Percentiles rank a stretch among this genome's conserved stretches.
Evolutionary conservation across 2,888 invertebrate species (phyloP).

Genomic region (Pristionchus arcanus): DNA sequence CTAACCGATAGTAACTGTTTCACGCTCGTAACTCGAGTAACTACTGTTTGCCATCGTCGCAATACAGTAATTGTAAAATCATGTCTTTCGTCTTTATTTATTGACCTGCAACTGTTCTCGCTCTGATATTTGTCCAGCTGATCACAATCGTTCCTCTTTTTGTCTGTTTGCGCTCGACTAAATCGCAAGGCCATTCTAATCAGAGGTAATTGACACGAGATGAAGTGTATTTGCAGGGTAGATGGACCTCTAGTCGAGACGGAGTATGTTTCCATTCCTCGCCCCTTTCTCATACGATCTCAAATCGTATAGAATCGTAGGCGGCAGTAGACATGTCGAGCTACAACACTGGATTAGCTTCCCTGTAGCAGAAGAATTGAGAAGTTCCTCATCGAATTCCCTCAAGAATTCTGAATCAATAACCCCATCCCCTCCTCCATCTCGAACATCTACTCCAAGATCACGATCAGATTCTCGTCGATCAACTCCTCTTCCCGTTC

Average conservation of each 20-base stretch:
- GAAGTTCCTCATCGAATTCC: constrained; percentile 33
- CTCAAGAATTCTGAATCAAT: constrained; percentile 38
- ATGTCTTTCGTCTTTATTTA: constrained; percentile 2
- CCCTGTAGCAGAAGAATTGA: constrained; percentile 50
- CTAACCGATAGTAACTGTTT: neutral
- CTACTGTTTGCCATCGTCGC: neutral
- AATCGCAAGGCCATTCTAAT: constrained; percentile 39
- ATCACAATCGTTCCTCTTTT: constrained; percentile 34
- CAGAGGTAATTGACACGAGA: constrained; percentile 43
- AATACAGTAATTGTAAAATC: neutral
- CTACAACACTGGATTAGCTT: constrained; percentile 40
- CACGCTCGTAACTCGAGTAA: neutral
- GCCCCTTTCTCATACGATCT: constrained; percentile 53
- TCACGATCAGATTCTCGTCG: constrained; percentile 21
- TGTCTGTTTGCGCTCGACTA: constrained; percentile 52
- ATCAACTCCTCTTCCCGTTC: constrained; percentile 54
- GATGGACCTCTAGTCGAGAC: constrained; percentile 27
- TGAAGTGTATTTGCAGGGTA: constrained; percentile 32
- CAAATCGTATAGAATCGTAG: constrained; percentile 25
- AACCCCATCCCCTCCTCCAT: constrained; percentile 53
- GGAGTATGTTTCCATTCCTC: constrained; percentile 55
- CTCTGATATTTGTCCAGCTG: constrained; percentile 48
- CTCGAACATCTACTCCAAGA: constrained; percentile 50
- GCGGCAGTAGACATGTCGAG: constrained; percentile 33
- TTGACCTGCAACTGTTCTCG: constrained; percentile 32